Evolutionary conservation across 1,140 invertebrate species (phyloP).

Genomic region (Papilio xuthus): DNA sequence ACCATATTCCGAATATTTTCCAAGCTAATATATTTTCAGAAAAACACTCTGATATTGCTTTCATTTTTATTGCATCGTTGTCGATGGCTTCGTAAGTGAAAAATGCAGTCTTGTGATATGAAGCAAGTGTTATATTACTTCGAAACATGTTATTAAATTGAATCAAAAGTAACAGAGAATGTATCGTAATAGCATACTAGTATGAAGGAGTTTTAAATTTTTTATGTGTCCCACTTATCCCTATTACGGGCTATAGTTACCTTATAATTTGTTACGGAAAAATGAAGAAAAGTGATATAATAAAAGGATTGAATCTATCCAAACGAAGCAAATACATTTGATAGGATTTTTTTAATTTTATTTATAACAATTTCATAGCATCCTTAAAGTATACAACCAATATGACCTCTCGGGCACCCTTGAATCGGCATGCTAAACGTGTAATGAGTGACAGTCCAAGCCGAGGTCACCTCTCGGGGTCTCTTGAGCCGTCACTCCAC

Average conservation of each 20-base stretch:
- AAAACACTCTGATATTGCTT: neutral
- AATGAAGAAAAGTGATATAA: neutral
- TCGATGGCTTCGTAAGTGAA: neutral
- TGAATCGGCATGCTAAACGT: too few relatives aligned
- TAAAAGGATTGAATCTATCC: neutral
- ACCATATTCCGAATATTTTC: conserved; percentile 15
- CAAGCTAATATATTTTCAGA: conserved; percentile 1
- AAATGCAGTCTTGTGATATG: neutral
- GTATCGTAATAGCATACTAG: conserved; percentile 7
- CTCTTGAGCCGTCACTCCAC: too few relatives aligned
- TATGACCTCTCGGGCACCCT: too few relatives aligned
- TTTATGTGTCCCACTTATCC: conserved; percentile 3
- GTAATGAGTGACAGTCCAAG: too few relatives aligned
- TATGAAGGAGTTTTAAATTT: neutral
- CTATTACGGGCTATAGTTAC: neutral
- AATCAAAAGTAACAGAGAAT: neutral
- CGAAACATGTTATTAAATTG: neutral
- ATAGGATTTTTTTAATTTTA: too few relatives aligned
- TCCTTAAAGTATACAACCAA: too few relatives aligned
- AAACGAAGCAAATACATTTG: too few relatives aligned
- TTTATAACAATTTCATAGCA: too few relatives aligned
- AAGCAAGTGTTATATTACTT: neutral
- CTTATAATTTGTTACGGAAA: conserved; percentile 14
- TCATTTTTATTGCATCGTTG: neutral
- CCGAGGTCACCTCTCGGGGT: too few relatives aligned